These are phyloP conservation scores for Poeciliopsis gracilis DNA, from an alignment of 2,797 vertebrate species.

Conservation along the genomic window DNA sequence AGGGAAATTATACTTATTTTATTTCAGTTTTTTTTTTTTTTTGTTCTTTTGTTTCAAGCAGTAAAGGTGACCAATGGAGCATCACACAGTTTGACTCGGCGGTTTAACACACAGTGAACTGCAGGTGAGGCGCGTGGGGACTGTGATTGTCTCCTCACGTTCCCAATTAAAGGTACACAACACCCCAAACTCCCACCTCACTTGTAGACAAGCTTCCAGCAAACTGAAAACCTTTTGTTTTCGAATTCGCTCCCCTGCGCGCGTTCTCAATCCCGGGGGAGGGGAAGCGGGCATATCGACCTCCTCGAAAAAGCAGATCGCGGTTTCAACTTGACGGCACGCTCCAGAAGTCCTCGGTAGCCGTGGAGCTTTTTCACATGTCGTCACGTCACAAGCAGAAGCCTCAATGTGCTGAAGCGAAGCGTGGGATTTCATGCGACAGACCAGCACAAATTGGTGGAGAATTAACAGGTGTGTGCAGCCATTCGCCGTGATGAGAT, in stretches of 20 bases:
- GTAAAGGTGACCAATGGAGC: conserved; percentile 41
- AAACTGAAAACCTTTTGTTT: neutral
- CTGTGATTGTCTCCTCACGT: conserved; percentile 64
- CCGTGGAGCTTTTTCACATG: neutral
- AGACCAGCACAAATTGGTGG: neutral
- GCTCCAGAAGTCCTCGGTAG: neutral
- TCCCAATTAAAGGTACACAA: conserved; percentile 44
- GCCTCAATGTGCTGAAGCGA: neutral
- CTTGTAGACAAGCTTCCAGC: neutral
- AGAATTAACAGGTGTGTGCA: neutral
- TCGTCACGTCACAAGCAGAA: neutral
- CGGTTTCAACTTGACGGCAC: neutral
- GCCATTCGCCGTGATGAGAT: neutral
- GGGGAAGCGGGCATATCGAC: conserved; percentile 19
- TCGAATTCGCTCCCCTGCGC: neutral
- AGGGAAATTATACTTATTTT: neutral
- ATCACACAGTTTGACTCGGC: conserved; percentile 20
- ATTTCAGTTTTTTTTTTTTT: neutral
- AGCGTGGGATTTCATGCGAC: neutral
- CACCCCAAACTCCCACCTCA: conserved; percentile 17
- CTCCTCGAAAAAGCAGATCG: conserved; percentile 1
- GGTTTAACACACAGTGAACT: conserved; percentile 33
- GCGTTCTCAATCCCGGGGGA: neutral
- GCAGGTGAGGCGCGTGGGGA: conserved; percentile 23
- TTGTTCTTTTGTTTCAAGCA: conserved; percentile 14